Evolutionary conservation across 2,797 vertebrate species (phyloP), one percentile per base, ranked within the genome.

Genomic region (Pyrocephalus nanus): DNA sequence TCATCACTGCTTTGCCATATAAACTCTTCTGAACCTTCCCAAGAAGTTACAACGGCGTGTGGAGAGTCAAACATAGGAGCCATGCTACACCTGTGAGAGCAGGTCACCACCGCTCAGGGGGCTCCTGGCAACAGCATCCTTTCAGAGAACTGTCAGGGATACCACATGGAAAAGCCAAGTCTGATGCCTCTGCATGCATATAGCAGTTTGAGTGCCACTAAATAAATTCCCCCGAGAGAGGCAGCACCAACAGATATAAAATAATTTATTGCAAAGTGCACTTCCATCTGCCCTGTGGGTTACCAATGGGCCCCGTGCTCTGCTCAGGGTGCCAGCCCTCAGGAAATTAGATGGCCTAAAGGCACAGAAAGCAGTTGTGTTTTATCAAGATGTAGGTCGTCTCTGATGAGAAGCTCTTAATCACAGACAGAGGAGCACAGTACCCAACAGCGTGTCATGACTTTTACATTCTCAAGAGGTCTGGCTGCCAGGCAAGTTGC

Each of bases 171-270:
- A 86, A 95, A 95, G 95, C 93, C 96, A 97, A 97, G 93, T 96
- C 93, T 95, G 86, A 96, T 95, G 91, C 95, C 95, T 95, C 93
- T 55, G 93, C 92, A 96, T 95, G 94, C 93, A 96, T 96, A 74
- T 36, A 97, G 96, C 96, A 88, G 81, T 96, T 95, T 93, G 93
- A 96, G 84, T 96, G 91, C 95, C 96, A 95, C 95, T 96, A 92
- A 80, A 92, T 97, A 93, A 95, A 92, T 96, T 96, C 88, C 96
- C 95, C 95, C 93, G 95, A 96, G 90, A 96, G 95, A 97, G 95
- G 93, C 94, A 97, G 92, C 94, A 92, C 95, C 91, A 95, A 95
- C 25, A 91, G 89, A 89, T 88, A 95, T 75, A 95, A 97, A 93
- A 61, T 7, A 87, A 90, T 93, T 92, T 81, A 89, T 90, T 93